Evolutionary conservation across 1,140 invertebrate genomes (phyloP).

Genomic region (Delia radicum): DNA sequence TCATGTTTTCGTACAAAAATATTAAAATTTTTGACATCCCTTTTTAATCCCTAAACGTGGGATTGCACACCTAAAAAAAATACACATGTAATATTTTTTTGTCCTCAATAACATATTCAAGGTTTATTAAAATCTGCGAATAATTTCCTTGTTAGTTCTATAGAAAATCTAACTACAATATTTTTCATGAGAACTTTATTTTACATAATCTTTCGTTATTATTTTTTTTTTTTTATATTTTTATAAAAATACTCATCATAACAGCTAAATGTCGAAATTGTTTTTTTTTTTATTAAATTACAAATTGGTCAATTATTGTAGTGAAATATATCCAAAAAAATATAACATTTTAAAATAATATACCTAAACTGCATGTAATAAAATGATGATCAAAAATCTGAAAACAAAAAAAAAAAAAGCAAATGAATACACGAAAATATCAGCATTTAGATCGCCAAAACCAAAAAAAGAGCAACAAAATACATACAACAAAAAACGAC

Average conservation of each 20-base stretch:
- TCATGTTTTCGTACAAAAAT: too few species aligned
- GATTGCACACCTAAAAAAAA: too few species aligned
- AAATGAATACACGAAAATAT: neutral
- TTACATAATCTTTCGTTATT: too few species aligned
- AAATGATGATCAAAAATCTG: neutral
- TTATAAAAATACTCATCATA: neutral
- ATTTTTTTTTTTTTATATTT: too few species aligned
- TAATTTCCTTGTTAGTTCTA: too few species aligned
- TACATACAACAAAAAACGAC: neutral
- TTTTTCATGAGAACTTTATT: too few species aligned
- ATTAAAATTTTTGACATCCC: too few species aligned
- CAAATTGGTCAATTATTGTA: constrained; percentile 18
- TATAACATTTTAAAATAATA: constrained; percentile 6
- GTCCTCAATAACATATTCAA: too few species aligned
- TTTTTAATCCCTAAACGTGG: too few species aligned
- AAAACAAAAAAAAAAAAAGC: neutral
- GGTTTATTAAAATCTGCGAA: too few species aligned
- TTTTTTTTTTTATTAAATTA: constrained; percentile 9
- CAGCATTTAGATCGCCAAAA: neutral
- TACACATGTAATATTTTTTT: too few species aligned
- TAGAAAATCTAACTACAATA: too few species aligned
- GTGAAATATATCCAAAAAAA: neutral
- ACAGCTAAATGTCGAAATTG: constrained; percentile 12
- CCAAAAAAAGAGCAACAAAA: neutral
- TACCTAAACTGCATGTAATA: neutral